A percentile compares a stretch with the other conserved stretches of the same genome.
Conservation (phyloP, 1,140 invertebrate species). For the Phenacoccus solenopsis region DNA sequence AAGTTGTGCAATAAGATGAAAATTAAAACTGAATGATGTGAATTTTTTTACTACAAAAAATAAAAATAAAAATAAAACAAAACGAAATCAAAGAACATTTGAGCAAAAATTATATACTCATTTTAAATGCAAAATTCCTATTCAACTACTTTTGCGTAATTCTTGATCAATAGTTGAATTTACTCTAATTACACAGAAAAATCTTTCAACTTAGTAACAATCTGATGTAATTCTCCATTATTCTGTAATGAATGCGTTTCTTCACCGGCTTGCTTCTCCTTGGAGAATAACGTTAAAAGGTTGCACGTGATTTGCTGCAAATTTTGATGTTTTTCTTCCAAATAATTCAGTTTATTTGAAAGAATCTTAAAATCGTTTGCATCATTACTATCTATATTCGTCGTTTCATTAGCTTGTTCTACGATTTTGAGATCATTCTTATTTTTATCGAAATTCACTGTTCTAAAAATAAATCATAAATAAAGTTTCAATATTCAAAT, state of each 20-base stretch:
- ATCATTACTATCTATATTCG: neutral
- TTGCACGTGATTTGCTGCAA: conserved; percentile 6
- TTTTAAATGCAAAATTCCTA: neutral
- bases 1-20: neutral
- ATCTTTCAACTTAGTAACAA: neutral
- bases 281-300: neutral
- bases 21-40: neutral
- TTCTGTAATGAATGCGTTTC: neutral
- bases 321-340: conserved; percentile 5
- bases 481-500: neutral
- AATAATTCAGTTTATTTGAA: neutral
- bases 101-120: neutral
- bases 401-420: neutral
- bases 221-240: neutral
- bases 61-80: neutral
- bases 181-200: neutral
- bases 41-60: neutral
- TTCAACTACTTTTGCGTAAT: neutral
- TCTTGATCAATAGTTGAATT: neutral
- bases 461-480: neutral
- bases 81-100: neutral
- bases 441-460: neutral
- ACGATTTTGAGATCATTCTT: neutral
- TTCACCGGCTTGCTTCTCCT: neutral
- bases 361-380: neutral